A percentile compares a stretch with the other conserved stretches of the same genome.
These are phyloP conservation scores for Neria commutata DNA, from an alignment of 2,888 invertebrate genomes.

Conservation along the genomic window DNA sequence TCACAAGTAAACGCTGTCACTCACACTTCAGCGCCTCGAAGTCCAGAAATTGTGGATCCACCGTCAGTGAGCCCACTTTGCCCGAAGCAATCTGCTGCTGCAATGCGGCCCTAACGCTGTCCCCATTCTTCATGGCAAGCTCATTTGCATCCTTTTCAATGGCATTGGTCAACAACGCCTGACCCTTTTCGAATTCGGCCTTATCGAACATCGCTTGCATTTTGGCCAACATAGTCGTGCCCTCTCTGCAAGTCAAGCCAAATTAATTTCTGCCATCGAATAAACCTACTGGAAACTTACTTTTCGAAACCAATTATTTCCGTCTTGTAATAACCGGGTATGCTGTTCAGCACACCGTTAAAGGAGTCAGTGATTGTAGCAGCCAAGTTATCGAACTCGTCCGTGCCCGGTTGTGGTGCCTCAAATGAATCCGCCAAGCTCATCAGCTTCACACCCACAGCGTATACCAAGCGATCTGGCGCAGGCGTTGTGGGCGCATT, in stretches of 20 bases:
- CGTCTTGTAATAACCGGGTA: constrained; percentile 76
- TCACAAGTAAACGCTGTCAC: too few species aligned
- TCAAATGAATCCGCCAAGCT: constrained; percentile 79
- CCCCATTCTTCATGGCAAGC: constrained; percentile 46
- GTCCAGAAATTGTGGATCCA: constrained; percentile 81
- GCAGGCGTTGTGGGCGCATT: constrained; percentile 67
- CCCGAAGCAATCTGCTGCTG: constrained; percentile 75
- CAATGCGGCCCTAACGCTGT: constrained; percentile 66
- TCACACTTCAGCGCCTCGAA: constrained; percentile 75
- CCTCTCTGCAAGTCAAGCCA: constrained; percentile 61
- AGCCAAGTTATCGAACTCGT: constrained; percentile 75
- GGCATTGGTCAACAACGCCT: constrained; percentile 59
- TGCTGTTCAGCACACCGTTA: constrained; percentile 66
- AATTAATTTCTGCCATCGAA: too few species aligned
- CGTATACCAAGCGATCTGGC: constrained; percentile 73
- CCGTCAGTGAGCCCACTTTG: constrained; percentile 76
- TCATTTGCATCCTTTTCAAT: constrained; percentile 39
- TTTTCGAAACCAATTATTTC: constrained; percentile 74
- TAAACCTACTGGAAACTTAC: constrained; percentile 62
- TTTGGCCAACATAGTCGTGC: constrained; percentile 75
- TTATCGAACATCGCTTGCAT: constrained; percentile 79
- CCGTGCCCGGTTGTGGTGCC: constrained; percentile 73
- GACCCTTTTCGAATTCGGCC: constrained; percentile 68
- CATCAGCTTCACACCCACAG: constrained; percentile 74
- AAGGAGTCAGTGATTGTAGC: constrained; percentile 71